Percentiles rank a stretch among this genome's conserved stretches.
These are phyloP conservation scores for Donacobius atricapilla DNA, from an alignment of 2,113 vertebrate species.

Conservation along the genomic window DNA sequence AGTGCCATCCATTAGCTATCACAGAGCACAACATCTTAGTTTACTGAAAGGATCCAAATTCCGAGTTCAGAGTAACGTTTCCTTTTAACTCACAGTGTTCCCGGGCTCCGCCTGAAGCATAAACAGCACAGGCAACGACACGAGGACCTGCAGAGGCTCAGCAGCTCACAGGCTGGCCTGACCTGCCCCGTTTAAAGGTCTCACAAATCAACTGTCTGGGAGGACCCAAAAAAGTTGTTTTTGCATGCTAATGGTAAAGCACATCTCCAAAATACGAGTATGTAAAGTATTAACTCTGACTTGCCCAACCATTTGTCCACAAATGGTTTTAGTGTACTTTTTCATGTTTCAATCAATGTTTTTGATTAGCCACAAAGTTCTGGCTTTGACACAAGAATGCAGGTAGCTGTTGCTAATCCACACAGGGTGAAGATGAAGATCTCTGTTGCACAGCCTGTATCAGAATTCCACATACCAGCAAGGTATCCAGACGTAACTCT, in stretches of 20 bases:
- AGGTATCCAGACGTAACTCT: background rate
- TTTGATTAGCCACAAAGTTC: background rate
- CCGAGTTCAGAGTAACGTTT: background rate
- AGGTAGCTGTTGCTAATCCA: background rate
- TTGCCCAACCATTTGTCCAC: background rate
- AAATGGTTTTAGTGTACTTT: background rate
- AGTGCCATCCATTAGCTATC: background rate
- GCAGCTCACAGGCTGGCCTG: background rate
- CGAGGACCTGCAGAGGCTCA: slow-evolving; percentile 45
- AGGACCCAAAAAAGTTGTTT: background rate
- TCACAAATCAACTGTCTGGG: slow-evolving; percentile 10
- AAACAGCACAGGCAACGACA: background rate
- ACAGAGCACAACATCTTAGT: background rate
- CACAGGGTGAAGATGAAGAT: rapidly evolving
- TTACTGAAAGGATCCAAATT: background rate
- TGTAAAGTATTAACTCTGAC: background rate
- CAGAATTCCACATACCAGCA: background rate
- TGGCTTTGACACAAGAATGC: background rate
- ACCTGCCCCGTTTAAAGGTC: background rate
- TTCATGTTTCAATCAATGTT: background rate
- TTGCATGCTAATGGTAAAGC: background rate
- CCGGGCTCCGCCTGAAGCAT: background rate
- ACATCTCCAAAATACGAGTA: background rate
- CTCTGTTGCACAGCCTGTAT: background rate
- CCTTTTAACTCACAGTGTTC: background rate